These are phyloP conservation scores for Pollenia angustigena DNA, from an alignment of 2,888 invertebrate genomes.

Conservation along the genomic window DNA sequence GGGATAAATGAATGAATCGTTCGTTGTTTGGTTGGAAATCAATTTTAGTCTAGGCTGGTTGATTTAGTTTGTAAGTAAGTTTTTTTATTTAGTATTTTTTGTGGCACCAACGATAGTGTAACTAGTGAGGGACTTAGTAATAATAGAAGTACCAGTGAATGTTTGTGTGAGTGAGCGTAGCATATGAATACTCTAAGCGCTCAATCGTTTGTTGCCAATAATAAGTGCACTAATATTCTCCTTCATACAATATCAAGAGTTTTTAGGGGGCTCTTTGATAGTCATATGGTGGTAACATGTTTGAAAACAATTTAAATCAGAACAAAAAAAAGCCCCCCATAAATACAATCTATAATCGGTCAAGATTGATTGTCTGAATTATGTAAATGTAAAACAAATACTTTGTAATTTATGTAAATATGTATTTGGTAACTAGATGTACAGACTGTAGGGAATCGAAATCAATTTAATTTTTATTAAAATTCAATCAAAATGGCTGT, in stretches of 20 bases:
- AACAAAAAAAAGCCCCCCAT: neutral
- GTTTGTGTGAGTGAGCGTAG: slow-evolving; percentile 21
- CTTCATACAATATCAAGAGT: slow-evolving; percentile 58
- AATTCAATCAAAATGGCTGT: slow-evolving; percentile 40
- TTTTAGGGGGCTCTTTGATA: slow-evolving; percentile 43
- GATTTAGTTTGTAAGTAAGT: slow-evolving; percentile 34
- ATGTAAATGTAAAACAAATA: slow-evolving; percentile 22
- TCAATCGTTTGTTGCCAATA: slow-evolving; percentile 68
- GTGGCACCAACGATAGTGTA: slow-evolving; percentile 26
- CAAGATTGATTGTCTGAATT: slow-evolving; percentile 12
- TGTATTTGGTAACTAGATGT: neutral
- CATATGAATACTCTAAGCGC: slow-evolving; percentile 43
- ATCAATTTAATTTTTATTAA: slow-evolving; percentile 18
- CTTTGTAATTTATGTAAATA: neutral
- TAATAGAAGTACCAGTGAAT: slow-evolving; percentile 21
- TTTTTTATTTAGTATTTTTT: slow-evolving; percentile 21
- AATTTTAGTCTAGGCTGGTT: slow-evolving; percentile 53
- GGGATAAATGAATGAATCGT: slow-evolving; percentile 42
- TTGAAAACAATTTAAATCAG: slow-evolving; percentile 55
- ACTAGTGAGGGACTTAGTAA: slow-evolving; percentile 24
- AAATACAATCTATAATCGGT: slow-evolving; percentile 41
- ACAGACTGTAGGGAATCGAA: slow-evolving; percentile 9
- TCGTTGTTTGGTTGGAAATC: slow-evolving; percentile 43
- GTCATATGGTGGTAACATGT: slow-evolving; percentile 55
- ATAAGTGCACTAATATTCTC: slow-evolving; percentile 64